Evolutionary conservation across 1,140 invertebrate genomes (phyloP).

Genomic region (Tetragnatha versicolor): DNA sequence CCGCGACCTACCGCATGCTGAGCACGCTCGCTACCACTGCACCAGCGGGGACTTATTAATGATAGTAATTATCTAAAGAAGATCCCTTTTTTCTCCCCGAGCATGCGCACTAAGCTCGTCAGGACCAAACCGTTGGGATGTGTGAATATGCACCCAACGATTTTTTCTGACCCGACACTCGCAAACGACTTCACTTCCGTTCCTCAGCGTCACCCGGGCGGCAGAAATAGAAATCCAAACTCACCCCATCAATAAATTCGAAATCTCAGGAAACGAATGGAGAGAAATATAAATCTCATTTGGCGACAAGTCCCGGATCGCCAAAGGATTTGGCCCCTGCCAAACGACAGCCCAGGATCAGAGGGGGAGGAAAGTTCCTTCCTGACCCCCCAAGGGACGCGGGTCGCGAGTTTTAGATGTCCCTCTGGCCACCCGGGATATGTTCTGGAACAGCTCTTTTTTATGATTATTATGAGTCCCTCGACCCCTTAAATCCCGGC

Average conservation of each 20-base stretch:
- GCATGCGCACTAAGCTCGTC: background rate
- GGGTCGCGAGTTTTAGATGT: slow-evolving; percentile 48
- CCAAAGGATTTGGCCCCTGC: slow-evolving; percentile 40
- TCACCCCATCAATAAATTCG: slow-evolving; percentile 44
- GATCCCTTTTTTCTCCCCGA: background rate
- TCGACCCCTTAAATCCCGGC: slow-evolving; percentile 32
- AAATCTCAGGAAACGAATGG: slow-evolving; percentile 46
- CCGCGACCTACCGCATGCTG: too few relatives aligned
- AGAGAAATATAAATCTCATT: slow-evolving; percentile 50
- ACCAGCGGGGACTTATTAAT: too few relatives aligned
- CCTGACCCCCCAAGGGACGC: background rate
- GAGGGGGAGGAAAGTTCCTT: background rate
- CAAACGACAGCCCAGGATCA: background rate
- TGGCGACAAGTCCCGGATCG: slow-evolving; percentile 44
- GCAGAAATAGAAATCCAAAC: slow-evolving; percentile 16
- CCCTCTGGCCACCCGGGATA: slow-evolving; percentile 27
- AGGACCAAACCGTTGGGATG: background rate
- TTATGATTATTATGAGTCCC: slow-evolving; percentile 49
- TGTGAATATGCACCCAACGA: background rate
- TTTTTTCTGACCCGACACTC: background rate
- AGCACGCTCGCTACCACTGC: too few relatives aligned
- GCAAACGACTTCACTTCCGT: background rate
- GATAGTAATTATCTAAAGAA: background rate
- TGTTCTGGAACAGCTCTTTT: slow-evolving; percentile 51
- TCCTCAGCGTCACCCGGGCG: background rate